Conservation (phyloP, 2,113 vertebrate species). For the Coptodon bakossiorum region DNA sequence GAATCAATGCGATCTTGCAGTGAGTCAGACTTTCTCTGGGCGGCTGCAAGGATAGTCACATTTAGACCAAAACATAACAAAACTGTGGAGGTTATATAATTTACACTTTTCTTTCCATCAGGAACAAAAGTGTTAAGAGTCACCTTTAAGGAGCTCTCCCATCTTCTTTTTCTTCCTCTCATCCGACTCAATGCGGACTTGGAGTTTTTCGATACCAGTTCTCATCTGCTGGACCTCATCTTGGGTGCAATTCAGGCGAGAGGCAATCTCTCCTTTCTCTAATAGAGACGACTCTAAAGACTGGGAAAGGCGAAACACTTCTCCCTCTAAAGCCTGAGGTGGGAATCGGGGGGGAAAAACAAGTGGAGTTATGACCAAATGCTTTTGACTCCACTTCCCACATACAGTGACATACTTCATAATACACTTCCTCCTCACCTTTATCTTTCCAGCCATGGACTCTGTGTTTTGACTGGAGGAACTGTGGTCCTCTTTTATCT, state of each 20-base stretch:
- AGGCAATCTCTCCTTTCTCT: conserved; percentile 82
- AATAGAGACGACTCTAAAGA: conserved; percentile 76
- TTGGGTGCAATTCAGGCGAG: conserved; percentile 78
- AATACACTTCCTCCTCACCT: conserved; percentile 24
- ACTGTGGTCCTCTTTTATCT: conserved; percentile 68
- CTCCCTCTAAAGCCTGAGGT: conserved; percentile 53
- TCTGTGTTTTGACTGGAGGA: conserved; percentile 63
- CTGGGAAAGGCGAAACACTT: conserved; percentile 69
- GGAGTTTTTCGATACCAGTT: conserved; percentile 83
- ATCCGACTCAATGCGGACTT: conserved; percentile 84
- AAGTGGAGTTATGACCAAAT: not conserved
- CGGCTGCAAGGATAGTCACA: conserved; percentile 31
- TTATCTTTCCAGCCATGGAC: conserved; percentile 70
- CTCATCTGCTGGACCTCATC: conserved; percentile 79
- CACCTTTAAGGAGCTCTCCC: conserved; percentile 74
- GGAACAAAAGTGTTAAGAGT: not conserved
- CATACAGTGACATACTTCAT: not conserved
- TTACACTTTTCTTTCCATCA: not conserved
- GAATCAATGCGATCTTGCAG: conserved; percentile 68
- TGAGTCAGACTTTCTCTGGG: conserved; percentile 71
- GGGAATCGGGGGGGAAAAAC: not conserved
- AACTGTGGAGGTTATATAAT: not conserved
- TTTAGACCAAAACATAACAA: not conserved
- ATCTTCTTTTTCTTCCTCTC: conserved; percentile 76
- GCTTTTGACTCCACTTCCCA: not conserved